phyloP scores from a whole-genome alignment of 92 coral and sea anemone genomes.

The Siderastrea radians region DNA sequence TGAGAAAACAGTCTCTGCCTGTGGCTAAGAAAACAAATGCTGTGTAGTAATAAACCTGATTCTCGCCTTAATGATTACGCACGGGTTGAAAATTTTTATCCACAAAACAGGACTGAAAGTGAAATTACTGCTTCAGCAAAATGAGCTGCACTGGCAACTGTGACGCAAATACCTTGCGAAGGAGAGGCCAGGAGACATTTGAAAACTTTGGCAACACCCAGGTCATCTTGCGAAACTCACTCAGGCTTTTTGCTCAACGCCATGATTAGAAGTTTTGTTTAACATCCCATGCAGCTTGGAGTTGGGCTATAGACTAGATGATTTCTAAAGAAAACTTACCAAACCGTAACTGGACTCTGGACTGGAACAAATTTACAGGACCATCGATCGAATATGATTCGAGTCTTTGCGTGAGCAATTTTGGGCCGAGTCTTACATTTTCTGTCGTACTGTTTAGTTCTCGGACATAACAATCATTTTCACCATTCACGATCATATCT shows the following conservation, averaged over 20 bases:
- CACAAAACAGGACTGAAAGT: neutral
- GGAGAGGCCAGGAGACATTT: neutral
- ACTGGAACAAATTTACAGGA: neutral
- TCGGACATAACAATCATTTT: too few relatives aligned
- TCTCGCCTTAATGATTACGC: neutral
- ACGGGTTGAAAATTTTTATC: neutral
- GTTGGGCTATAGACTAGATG: neutral
- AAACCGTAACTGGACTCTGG: neutral
- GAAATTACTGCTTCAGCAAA: neutral
- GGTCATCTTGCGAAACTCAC: neutral
- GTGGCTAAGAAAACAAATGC: slow-evolving; percentile 23
- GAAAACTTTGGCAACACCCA: neutral
- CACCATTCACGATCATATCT: too few relatives aligned
- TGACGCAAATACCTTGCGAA: neutral
- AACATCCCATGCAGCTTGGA: neutral
- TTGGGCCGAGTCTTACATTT: too few relatives aligned
- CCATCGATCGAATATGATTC: too few relatives aligned
- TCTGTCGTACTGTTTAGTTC: too few relatives aligned
- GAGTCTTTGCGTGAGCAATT: too few relatives aligned
- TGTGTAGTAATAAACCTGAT: neutral
- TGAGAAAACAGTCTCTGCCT: neutral
- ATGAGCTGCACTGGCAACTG: neutral
- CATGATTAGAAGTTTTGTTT: neutral
- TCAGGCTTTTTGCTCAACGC: neutral
- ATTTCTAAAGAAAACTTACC: slow-evolving; percentile 22